Evolutionary conservation across 2,888 invertebrate genomes (phyloP), one percentile per base, ranked within the genome.

Genomic region (Aleiodes alternator): DNA sequence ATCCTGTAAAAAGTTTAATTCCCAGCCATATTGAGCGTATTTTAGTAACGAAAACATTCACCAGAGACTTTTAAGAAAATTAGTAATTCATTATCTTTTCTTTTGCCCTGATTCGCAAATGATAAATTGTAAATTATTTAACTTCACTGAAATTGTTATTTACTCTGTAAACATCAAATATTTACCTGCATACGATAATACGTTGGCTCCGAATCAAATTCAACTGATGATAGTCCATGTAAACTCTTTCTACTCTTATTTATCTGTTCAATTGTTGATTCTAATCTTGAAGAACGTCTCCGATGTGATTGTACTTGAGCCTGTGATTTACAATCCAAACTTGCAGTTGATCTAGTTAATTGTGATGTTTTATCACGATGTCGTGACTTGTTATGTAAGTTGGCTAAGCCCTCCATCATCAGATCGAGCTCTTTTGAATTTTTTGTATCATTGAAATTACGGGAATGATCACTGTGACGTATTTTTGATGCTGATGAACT

Each of bases 201-300:
- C 89, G 91, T 93, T 64, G 92, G 92, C 84, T 95, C 95, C n/a
- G 94, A 94, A 85, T 95, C 95, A 81, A 95, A 94, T 84, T 96
- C 96, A 8, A 95, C 90, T 0, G 95, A 94, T 82, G 94, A 87
- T 9, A 84, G 76, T 0, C 84, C 83, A 11, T 85, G 82, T 0
- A 78, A 76, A n/a, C 71, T 85, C 59, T 83, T 86, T 14, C 86
- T 83, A 76, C 72, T 82, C 64, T 85, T 87, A 29, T 68, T 68
- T 12, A 85, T 84, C 73, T 87, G 85, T 68, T 87, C 86, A 80
- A 87, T 83, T 0, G 84, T 80, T 6, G 82, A 82, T 72, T 88
- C 87, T 6, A 85, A 78, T 61, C 82, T 77, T 0, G 84, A 80
- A 8, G 87, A 82, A 29, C 84, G 78, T 77, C 86, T 81, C 4